Percentiles rank a stretch among this genome's conserved stretches.
Conservation (phyloP, 2,888 invertebrate species). For the Tetropium fuscum region DNA sequence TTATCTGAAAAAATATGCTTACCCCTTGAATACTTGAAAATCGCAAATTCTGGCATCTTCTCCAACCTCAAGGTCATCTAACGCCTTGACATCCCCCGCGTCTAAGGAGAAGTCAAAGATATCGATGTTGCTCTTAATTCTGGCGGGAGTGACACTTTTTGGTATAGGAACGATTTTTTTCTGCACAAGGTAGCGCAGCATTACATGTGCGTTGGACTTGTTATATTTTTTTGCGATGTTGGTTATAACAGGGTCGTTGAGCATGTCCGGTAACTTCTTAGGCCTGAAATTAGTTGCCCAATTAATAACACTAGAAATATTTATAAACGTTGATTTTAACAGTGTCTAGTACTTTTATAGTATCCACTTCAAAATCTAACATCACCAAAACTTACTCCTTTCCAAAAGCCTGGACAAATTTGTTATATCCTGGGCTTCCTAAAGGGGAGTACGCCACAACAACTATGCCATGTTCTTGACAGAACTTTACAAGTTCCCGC, state of each 20-base stretch:
- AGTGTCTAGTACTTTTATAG: too few relatives aligned
- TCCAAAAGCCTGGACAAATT: too few relatives aligned
- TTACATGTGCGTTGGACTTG: slow-evolving; percentile 80
- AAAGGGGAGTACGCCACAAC: slow-evolving; percentile 85
- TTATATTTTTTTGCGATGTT: slow-evolving; percentile 69
- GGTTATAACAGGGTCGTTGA: slow-evolving; percentile 72
- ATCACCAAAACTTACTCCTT: slow-evolving; percentile 64
- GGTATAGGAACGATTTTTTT: slow-evolving; percentile 82
- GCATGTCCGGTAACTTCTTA: slow-evolving; percentile 76
- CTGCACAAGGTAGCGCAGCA: slow-evolving; percentile 80
- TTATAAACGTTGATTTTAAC: too few relatives aligned
- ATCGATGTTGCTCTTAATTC: slow-evolving; percentile 82
- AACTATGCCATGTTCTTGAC: slow-evolving; percentile 74
- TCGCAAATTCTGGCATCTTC: too few relatives aligned
- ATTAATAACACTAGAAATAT: too few relatives aligned
- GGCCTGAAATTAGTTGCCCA: slow-evolving; percentile 60
- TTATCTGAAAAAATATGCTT: too few relatives aligned
- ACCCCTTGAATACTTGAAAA: too few relatives aligned
- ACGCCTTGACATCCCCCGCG: slow-evolving; percentile 71
- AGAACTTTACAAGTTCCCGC: slow-evolving; percentile 71
- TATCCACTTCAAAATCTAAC: too few relatives aligned
- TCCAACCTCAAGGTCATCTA: slow-evolving; percentile 74
- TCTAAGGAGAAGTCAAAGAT: slow-evolving; percentile 80
- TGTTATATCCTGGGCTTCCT: slow-evolving; percentile 81
- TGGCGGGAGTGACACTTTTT: slow-evolving; percentile 80